Evolutionary conservation across 2,113 vertebrate genomes (phyloP).

Genomic region (Archocentrus centrarchus): DNA sequence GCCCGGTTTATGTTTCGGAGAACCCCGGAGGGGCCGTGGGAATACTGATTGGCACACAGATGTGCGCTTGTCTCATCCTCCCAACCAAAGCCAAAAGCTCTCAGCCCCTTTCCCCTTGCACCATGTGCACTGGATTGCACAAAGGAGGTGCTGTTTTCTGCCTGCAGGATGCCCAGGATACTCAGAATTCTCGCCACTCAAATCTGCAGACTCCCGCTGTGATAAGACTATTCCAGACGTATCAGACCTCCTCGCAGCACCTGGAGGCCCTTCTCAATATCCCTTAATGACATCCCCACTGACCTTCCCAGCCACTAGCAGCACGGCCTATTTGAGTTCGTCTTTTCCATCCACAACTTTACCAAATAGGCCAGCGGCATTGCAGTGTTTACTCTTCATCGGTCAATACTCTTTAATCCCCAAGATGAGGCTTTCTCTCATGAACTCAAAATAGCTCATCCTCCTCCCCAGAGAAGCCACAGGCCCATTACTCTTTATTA

Average conservation of each 20-base stretch:
- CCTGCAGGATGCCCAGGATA: constrained; percentile 56
- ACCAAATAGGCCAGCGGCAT: constrained; percentile 56
- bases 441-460: constrained; percentile 76
- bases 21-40: constrained; percentile 62
- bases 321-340: constrained; percentile 16
- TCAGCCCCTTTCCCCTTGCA: constrained; percentile 46
- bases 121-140: constrained; percentile 57
- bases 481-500: constrained; percentile 81
- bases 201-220: constrained; percentile 38
- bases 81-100: constrained; percentile 60
- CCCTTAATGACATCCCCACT: constrained; percentile 61
- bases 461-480: constrained; percentile 62
- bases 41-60: constrained; percentile 80
- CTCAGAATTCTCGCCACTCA: constrained; percentile 43
- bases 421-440: constrained; percentile 76
- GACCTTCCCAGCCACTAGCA: constrained; percentile 37
- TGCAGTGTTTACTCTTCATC: constrained; percentile 73
- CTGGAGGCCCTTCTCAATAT: constrained; percentile 55
- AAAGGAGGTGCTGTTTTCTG: constrained; percentile 61
- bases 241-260: constrained; percentile 56
- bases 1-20: constrained; percentile 73
- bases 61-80: constrained; percentile 70
- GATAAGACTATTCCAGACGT: constrained; percentile 58
- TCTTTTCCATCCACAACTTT: constrained; percentile 53
- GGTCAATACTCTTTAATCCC: constrained; percentile 79